Evolutionary conservation across 2,797 vertebrate species (phyloP).

Genomic region (Staurois parvus): DNA sequence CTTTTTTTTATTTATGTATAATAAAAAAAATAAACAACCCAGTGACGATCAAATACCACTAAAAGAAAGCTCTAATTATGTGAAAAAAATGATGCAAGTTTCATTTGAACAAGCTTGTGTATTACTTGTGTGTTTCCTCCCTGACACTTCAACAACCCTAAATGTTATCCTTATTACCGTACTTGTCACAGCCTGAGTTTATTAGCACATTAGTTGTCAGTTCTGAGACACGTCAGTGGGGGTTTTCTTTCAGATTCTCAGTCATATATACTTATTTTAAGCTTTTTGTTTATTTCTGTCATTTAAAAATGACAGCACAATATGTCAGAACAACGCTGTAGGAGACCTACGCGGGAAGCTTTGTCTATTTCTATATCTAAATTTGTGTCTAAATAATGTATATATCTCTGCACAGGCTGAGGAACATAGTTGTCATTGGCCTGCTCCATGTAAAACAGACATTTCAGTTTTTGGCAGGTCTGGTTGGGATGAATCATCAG

Average conservation of each 20-base stretch:
- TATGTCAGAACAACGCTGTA: background rate
- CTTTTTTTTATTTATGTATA: too few relatives aligned
- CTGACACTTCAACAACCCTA: slow-evolving; percentile 37
- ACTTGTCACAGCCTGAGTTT: slow-evolving; percentile 25
- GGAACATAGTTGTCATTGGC: background rate
- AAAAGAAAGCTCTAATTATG: too few relatives aligned
- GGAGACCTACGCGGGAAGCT: background rate
- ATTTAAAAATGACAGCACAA: slow-evolving; percentile 8
- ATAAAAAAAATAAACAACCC: too few relatives aligned
- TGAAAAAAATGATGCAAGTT: too few relatives aligned
- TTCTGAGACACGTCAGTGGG: slow-evolving; percentile 2
- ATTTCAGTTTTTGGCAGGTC: background rate
- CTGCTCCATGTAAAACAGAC: background rate
- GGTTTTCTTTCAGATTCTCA: slow-evolving; percentile 6
- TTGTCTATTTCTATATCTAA: background rate
- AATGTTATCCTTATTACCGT: slow-evolving; percentile 45
- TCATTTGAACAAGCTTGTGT: background rate
- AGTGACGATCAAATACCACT: too few relatives aligned
- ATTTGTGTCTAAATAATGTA: background rate
- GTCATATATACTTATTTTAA: slow-evolving; percentile 8
- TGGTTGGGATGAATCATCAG: background rate
- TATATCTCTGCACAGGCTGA: background rate
- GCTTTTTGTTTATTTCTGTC: slow-evolving; percentile 42
- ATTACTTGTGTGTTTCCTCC: slow-evolving; percentile 4
- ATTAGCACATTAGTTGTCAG: slow-evolving; percentile 38